phyloP scores from a whole-genome alignment of 2,888 invertebrate species.

The Calameuta pallipes region DNA sequence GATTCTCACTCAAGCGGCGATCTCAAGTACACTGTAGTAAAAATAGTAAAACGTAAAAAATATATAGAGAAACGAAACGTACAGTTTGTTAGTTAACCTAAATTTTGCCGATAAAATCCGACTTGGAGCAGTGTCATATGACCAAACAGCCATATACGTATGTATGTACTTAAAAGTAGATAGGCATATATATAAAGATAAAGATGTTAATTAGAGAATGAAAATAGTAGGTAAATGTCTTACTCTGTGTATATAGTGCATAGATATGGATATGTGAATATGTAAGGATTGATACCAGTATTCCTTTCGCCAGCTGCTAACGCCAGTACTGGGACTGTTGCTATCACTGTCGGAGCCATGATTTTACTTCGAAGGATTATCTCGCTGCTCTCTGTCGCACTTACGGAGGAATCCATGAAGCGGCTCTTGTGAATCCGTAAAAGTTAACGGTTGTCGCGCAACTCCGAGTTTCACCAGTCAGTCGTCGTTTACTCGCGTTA shows the following conservation, averaged over 20 bases:
- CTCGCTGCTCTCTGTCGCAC: neutral
- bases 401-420: neutral
- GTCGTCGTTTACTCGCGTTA: neutral
- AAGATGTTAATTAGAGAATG: neutral
- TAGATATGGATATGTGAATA: neutral
- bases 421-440: neutral
- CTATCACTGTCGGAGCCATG: neutral
- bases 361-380: neutral
- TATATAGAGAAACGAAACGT: neutral
- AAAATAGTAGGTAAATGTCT: neutral
- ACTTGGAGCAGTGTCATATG: neutral
- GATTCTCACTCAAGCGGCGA: neutral
- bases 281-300: neutral
- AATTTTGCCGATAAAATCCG: neutral
- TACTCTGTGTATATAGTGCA: neutral
- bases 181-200: neutral
- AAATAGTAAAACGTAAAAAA: neutral
- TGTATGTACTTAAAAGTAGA: neutral
- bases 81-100: neutral
- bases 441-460: neutral
- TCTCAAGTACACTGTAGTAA: neutral
- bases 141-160: neutral
- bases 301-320: neutral
- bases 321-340: neutral
- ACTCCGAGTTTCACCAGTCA: neutral